phyloP scores from a whole-genome alignment of 1,140 invertebrate species.

The Uloborus diversus region DNA sequence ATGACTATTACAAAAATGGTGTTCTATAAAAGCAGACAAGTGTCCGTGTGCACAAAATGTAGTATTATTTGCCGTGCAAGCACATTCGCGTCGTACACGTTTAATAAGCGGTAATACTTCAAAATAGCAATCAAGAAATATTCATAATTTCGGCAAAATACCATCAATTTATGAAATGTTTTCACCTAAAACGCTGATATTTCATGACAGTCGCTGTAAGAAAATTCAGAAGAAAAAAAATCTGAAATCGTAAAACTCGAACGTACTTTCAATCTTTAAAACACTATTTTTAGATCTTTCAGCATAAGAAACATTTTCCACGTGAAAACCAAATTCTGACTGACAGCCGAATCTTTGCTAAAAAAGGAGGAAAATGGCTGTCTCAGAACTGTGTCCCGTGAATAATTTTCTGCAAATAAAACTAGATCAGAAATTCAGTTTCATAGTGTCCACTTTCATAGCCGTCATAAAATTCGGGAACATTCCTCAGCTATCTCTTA shows the following conservation, averaged over 20 bases:
- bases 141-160: no score
- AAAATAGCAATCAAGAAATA: no score
- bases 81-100: no score
- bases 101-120: no score
- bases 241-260: background rate
- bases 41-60: no score
- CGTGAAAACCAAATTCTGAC: slow-evolving; percentile 1
- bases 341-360: background rate
- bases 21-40: no score
- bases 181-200: no score
- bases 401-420: slow-evolving; percentile 20
- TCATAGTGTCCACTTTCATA: background rate
- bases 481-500: background rate
- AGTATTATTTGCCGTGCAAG: no score
- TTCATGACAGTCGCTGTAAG: no score
- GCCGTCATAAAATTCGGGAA: background rate
- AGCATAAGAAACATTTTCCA: slow-evolving; percentile 1
- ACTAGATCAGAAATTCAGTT: background rate
- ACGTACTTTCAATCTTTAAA: background rate
- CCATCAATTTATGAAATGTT: no score
- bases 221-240: background rate
- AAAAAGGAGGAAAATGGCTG: background rate
- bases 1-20: no score
- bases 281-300: background rate
- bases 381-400: background rate